Conservation (phyloP, 2,797 vertebrate species). For the Channallabes apus region DNA sequence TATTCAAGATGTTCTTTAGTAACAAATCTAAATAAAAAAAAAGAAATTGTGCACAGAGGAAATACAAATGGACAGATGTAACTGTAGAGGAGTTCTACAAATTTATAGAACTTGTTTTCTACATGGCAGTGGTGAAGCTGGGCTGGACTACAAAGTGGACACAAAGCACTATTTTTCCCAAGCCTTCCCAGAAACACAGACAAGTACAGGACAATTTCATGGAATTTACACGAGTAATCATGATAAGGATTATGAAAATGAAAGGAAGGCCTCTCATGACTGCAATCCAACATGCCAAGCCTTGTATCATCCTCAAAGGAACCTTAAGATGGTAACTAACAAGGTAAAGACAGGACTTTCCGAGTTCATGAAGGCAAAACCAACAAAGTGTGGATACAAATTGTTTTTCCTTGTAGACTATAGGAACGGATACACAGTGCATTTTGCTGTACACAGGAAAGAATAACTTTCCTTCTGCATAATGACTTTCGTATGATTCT, state of each 20-base stretch:
- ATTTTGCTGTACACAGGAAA: conserved; percentile 27
- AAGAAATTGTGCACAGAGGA: too few relatives aligned
- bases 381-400: conserved; percentile 11
- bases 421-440: conserved; percentile 25
- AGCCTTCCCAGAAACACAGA: neutral
- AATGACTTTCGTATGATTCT: too few relatives aligned
- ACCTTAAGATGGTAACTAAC: neutral
- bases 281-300: neutral
- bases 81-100: too few relatives aligned
- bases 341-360: too few relatives aligned
- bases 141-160: too few relatives aligned
- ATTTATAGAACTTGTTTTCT: too few relatives aligned
- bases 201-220: conserved; percentile 27
- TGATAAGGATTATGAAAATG: conserved; percentile 27
- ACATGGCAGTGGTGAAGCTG: too few relatives aligned
- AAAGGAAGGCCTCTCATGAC: conserved; percentile 24
- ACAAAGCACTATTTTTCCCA: too few relatives aligned
- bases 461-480: neutral
- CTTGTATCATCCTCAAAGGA: conserved; percentile 14
- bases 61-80: too few relatives aligned
- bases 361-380: neutral
- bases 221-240: conserved; percentile 49
- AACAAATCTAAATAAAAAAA: too few relatives aligned
- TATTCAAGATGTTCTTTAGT: too few relatives aligned
- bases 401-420: conserved; percentile 23